Evolutionary conservation across 1,140 invertebrate genomes (phyloP).

Genomic region (Tetraneura akinire): DNA sequence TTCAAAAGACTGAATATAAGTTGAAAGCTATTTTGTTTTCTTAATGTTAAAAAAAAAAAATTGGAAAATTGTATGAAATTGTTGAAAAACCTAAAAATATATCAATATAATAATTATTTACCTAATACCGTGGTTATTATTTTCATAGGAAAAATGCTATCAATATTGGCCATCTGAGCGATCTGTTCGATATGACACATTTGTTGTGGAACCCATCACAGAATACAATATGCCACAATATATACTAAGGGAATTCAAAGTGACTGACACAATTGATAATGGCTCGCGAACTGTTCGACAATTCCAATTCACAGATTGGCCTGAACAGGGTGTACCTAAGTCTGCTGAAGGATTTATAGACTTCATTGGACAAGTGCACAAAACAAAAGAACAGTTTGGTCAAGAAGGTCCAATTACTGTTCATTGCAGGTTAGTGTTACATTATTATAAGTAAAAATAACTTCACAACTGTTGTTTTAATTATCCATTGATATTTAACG

Average conservation of each 20-base stretch:
- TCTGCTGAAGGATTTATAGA: conserved; percentile 97
- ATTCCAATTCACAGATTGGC: conserved; percentile 99
- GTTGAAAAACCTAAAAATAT: too few species aligned
- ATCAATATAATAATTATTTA: neutral
- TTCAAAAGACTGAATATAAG: too few species aligned
- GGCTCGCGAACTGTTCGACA: conserved; percentile 94
- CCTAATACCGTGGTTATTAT: neutral
- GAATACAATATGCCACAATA: conserved; percentile 99
- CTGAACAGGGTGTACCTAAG: conserved; percentile 96
- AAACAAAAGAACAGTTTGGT: conserved; percentile 99
- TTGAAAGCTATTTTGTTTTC: too few species aligned
- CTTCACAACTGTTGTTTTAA: too few species aligned
- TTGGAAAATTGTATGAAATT: too few species aligned
- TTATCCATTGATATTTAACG: too few species aligned
- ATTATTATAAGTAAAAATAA: too few species aligned
- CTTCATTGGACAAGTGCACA: conserved; percentile 98
- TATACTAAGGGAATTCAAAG: conserved; percentile 97
- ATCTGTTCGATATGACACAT: conserved; percentile 93
- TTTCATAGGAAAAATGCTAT: conserved; percentile 88
- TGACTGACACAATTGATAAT: conserved; percentile 90
- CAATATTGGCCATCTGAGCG: conserved; percentile 99
- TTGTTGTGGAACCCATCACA: conserved; percentile 97
- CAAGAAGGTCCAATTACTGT: conserved; percentile 99
- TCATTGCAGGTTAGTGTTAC: conserved; percentile 81
- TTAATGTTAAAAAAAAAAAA: too few species aligned